phyloP scores from a whole-genome alignment of 2,797 vertebrate genomes.

The Octomys mimax region DNA sequence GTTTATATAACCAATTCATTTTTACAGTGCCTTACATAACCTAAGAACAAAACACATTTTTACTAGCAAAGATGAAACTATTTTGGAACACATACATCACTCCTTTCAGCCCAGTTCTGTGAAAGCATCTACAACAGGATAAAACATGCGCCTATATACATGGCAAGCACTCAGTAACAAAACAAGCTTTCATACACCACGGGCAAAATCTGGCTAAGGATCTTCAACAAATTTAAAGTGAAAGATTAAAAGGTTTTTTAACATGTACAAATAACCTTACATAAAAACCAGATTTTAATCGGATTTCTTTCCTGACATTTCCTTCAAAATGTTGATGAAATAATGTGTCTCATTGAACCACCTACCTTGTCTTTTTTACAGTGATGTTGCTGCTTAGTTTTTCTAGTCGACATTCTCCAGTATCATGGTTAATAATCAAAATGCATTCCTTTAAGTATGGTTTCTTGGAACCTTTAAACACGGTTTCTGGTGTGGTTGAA shows the following conservation, averaged over 20 bases:
- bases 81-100: constrained; percentile 28
- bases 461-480: constrained; percentile 99
- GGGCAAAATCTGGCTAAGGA: constrained; percentile 27
- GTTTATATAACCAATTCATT: constrained; percentile 54
- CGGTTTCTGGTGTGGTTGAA: constrained; percentile 96
- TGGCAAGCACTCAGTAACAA: constrained; percentile 57
- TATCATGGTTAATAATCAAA: constrained; percentile 99
- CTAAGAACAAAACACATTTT: constrained; percentile 55
- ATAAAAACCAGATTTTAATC: constrained; percentile 50
- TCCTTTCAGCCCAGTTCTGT: constrained; percentile 16
- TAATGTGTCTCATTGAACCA: constrained; percentile 67
- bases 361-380: constrained; percentile 98
- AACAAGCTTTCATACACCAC: constrained; percentile 40
- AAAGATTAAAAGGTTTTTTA: constrained; percentile 54
- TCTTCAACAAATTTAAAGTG: constrained; percentile 64
- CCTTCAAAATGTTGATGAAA: constrained; percentile 56
- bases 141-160: neutral
- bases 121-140: constrained; percentile 30
- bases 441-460: constrained; percentile 99
- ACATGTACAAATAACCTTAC: constrained; percentile 15
- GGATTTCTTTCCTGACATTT: constrained; percentile 27
- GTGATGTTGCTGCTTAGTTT: constrained; percentile 99
- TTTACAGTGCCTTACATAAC: constrained; percentile 1
- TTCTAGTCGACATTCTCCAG: constrained; percentile 98
- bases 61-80: constrained; percentile 55